Evolutionary conservation across 92 coral and sea anemone species (phyloP).

Genomic region (Ricordea florida): DNA sequence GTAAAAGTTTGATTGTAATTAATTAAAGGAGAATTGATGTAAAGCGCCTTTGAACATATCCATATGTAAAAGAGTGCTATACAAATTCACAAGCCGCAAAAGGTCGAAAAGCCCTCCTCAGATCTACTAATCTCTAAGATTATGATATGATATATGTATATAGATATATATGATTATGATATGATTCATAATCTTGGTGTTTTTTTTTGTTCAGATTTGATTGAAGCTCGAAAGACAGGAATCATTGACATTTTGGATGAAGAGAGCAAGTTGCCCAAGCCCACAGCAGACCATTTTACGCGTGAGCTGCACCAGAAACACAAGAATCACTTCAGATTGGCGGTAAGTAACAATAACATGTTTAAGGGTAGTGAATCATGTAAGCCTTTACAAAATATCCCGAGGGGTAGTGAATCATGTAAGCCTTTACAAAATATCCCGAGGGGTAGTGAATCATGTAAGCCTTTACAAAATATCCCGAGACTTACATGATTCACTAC

Average conservation of each 20-base stretch:
- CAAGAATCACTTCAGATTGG: constrained; percentile 91
- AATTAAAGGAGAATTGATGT: too few species aligned
- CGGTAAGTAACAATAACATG: constrained; percentile 48
- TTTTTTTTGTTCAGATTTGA: constrained; percentile 50
- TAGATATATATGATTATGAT: neutral
- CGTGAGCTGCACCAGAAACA: constrained; percentile 89
- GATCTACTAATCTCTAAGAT: neutral
- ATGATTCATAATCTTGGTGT: neutral
- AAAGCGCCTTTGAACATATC: too few species aligned
- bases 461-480: too few species aligned
- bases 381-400: neutral
- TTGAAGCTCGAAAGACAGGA: constrained; percentile 88
- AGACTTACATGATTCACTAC: too few species aligned
- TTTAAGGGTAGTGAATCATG: neutral
- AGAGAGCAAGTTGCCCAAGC: constrained; percentile 95
- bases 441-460: too few species aligned
- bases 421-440: too few species aligned
- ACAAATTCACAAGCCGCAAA: too few species aligned
- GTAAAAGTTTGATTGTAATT: too few species aligned
- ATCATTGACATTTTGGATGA: constrained; percentile 87
- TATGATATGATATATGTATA: neutral
- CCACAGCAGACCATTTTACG: constrained; percentile 88
- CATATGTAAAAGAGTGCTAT: too few species aligned
- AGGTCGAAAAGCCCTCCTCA: too few species aligned
- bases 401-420: too few species aligned